A percentile compares a stretch with the other conserved stretches of the same genome.
These are phyloP conservation scores for Drosophila equinoxialis DNA, from an alignment of 1,140 invertebrate species.

Conservation along the genomic window DNA sequence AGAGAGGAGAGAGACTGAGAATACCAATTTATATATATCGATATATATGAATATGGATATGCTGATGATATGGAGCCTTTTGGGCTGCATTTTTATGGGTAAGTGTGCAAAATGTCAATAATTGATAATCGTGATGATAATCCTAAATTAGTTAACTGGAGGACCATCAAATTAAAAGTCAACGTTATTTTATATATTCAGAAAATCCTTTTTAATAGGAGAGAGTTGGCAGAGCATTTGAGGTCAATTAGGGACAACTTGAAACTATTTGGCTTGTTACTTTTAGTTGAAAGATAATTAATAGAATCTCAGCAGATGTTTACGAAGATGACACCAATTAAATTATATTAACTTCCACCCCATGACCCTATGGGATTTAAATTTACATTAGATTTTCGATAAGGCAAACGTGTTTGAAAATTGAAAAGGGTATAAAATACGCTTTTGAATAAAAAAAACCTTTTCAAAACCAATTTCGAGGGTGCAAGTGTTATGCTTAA, in stretches of 20 bases:
- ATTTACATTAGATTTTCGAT: neutral
- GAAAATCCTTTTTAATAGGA: no score
- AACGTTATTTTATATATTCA: no score
- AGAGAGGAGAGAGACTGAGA: constrained; percentile 1
- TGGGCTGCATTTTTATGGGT: constrained; percentile 42
- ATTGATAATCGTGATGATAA: neutral
- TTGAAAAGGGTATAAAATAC: neutral
- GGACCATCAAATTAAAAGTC: no score
- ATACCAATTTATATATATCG: constrained; percentile 20
- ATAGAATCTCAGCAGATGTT: no score
- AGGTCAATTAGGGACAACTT: no score
- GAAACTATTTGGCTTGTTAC: no score
- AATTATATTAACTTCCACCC: no score
- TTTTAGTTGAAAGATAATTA: no score
- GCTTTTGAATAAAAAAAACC: neutral
- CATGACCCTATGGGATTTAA: no score
- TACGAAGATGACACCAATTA: no score
- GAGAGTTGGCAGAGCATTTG: no score
- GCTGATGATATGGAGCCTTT: constrained; percentile 29
- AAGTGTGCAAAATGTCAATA: constrained; percentile 38
- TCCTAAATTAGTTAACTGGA: no score
- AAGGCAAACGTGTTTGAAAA: neutral
- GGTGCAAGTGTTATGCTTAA: neutral
- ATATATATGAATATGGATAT: constrained; percentile 50
- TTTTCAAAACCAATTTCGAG: neutral